Evolutionary conservation across 2,113 vertebrate genomes (phyloP), one percentile per base, ranked within the genome.

Genomic region (Fulica atra): DNA sequence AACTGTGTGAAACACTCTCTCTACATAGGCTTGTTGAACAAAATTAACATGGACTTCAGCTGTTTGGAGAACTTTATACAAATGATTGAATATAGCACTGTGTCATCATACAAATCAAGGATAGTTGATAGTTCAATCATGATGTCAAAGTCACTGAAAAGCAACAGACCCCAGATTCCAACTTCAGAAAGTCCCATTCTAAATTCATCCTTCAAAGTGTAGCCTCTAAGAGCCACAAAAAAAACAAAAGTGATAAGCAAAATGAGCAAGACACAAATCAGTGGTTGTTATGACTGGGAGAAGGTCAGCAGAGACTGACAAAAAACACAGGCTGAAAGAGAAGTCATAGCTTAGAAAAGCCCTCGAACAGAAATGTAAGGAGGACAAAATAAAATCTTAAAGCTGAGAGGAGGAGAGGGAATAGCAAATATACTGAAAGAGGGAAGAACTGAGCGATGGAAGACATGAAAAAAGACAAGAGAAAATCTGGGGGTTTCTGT

Each of bases 21-120:
- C 24, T 13, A 13, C 33, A 29, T 2, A 61, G 11, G 48, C 23
- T 35, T 33, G 5, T 44, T 86, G n/a, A 76, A 71, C 10, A 69
- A 85, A 81, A 66, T 38, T 0, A 74, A 35, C 1, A 1, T 3
- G 5, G 19, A 53, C 11, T 38, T 72, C 23, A 38, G 7, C 14
- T 86, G 7, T 25, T 57, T 44, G 42, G 10, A 69, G n/a, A 68
- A 40, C 29, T 33, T 48, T 14, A 38, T 1, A 83, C 13, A 72
- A 89, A 73, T 9, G 7, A 14, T 3, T 60, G 10, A 60, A 44
- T 2, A 7, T 31, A 33, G 13, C 7, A 59, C 18, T 64, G 6
- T 20, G 11, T 9, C 35, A 48, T 3, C 53, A 9, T 48, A 64
- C 0, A 5, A 57, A 53, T 44, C 16, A 44, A 11, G 16, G 1